phyloP scores from a whole-genome alignment of 2,113 vertebrate species.

The Corynorhinus townsendii region DNA sequence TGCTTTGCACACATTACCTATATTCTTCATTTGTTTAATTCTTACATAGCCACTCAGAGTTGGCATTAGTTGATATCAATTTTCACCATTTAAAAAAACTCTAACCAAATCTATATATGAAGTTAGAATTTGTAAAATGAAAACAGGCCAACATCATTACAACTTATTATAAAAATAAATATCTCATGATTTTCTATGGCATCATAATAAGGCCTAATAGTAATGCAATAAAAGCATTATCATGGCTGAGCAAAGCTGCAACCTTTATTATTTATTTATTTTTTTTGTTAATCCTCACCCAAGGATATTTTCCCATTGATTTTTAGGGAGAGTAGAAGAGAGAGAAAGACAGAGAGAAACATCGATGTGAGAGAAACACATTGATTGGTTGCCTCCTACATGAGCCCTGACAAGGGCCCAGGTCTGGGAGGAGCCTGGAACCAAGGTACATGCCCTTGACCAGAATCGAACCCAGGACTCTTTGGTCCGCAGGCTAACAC shows the following conservation, averaged over 20 bases:
- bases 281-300: too few relatives aligned
- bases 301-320: too few relatives aligned
- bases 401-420: too few relatives aligned
- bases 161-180: background rate
- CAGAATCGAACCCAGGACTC: too few relatives aligned
- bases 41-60: background rate
- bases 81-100: background rate
- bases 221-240: background rate
- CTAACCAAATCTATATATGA: conserved; percentile 22
- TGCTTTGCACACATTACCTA: background rate
- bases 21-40: background rate
- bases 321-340: too few relatives aligned
- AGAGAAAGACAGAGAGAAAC: too few relatives aligned
- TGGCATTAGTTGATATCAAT: background rate
- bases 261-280: background rate
- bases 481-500: too few relatives aligned
- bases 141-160: background rate
- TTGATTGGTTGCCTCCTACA: too few relatives aligned
- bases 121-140: conserved; percentile 25
- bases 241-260: background rate
- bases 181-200: background rate
- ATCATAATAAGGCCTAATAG: background rate
- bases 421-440: too few relatives aligned
- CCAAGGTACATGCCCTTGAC: too few relatives aligned
- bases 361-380: too few relatives aligned